Base-by-base conservation (phyloP, 37 sponge, comb jelly and placozoan genomes). In the Geodia barretti region DNA sequence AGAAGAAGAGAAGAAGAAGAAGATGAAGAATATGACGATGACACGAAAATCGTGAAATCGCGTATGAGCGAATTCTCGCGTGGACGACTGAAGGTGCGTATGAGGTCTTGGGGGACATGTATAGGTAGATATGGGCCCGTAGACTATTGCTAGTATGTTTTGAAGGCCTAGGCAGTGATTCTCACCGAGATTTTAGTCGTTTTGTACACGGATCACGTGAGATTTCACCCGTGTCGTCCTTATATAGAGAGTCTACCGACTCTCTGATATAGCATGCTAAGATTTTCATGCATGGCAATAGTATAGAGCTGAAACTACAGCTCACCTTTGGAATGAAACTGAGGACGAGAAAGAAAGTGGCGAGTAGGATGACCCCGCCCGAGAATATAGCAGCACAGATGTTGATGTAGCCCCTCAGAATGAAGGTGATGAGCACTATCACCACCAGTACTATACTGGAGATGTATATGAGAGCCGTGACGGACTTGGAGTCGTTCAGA, bases 401-500 rank as follows among this genome's bases (percentile, higher is more conserved):
- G 33, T 68, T 83, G n/a, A 62, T 28, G 68, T 75, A 75, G 4
- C n/a, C 68, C 0, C 58, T n/a, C 11, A 75, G 59, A 4, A 69
- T 3, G 28, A 83, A 75, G 19, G 76, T 41, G 2, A 75, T 30
- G 4, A 74, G 30, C 9, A 41, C 76, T 14, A 75, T 1, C 24
- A 40, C 68, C 8, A 75, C 68, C 30, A 83, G 20, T 4, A 36
- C 54, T 0, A 83, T 64, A 37, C 76, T 83, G 39, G 75, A 41
- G 26, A 83, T 75, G 76, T 83, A 83, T 64, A 83, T 41, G 1
- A 83, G 63, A 23, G 75, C 76, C 33, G 76, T 76, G 54, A 83
- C 70, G 28, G 37, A 63, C 76, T 83, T 83, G 38, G 84, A 83
- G 67, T 83, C 84, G 67, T 83, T 83, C 31, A 83, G 60, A 31